Base-by-base conservation (phyloP, 2,888 invertebrate species). In the Agrochola circellaris region DNA sequence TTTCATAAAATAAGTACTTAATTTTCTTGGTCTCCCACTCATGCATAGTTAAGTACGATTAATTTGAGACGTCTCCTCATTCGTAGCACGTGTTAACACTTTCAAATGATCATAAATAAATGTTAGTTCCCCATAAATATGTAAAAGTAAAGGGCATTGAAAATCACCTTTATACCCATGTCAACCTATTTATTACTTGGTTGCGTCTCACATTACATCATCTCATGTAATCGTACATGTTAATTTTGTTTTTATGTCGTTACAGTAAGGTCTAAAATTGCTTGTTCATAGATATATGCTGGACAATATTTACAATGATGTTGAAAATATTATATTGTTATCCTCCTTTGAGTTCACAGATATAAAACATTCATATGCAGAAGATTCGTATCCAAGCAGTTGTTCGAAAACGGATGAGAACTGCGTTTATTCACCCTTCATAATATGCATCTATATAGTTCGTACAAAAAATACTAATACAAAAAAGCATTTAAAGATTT, bases 1-100 rank as follows among this genome's bases (percentile, higher is more conserved):
- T 92, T 93, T 94, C 94, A 93, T 94, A 90, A 91, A 92, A 91
- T 94, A 95, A 95, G 96, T 96, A 96, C 96, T 96, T 96, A 96
- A 96, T 94, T 92, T 93, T 87, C 80, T 92, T 95, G 93, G 92
- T 95, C 92, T 93, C 91, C 90, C 89, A 88, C 78, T 85, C 85
- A 88, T 88, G 77, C 86, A 77, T 87, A 86, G 75, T 84, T 87
- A 87, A 88, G 88, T 89, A 79, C 85, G 69, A 77, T 81, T 80
- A 76, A 88, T 85, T 88, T 80, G 86, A 89, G 82, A 87, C 81
- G 65, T 78, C 78, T 72, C 74, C 68, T 78, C 69, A 83, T 79
- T 80, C 61, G 67, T 75, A 81, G 66, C 75, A 75, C 77, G 89
- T 90, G 90, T 90, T 90, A 90, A 90, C 89, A 90, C 81, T 84